phyloP scores from a whole-genome alignment of 2,888 invertebrate genomes.

The Hydriomena furcata region DNA sequence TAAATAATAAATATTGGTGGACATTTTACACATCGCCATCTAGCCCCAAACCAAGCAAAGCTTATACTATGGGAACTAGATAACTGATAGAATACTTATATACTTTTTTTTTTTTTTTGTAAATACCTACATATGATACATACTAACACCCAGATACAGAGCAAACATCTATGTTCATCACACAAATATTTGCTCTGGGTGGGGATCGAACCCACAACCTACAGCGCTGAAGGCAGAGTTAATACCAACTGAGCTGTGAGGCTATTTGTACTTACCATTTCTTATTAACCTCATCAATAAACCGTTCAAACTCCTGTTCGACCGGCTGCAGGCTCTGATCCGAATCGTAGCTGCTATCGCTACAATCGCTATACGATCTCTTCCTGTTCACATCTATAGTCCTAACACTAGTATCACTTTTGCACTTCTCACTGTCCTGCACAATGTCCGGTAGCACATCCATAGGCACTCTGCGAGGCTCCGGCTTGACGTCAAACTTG shows the following conservation, averaged over 20 bases:
- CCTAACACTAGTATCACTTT: conserved; percentile 37
- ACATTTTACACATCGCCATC: no score
- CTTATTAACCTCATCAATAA: conserved; percentile 71
- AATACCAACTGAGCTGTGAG: neutral
- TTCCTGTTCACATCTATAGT: conserved; percentile 55
- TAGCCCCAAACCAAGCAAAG: no score
- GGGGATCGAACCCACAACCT: no score
- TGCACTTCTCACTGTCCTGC: conserved; percentile 42
- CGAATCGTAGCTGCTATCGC: conserved; percentile 68
- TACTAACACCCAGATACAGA: no score
- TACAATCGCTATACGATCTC: conserved; percentile 62
- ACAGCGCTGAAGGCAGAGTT: no score
- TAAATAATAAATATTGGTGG: no score
- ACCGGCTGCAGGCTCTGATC: conserved; percentile 71
- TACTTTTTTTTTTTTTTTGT: no score
- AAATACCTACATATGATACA: no score
- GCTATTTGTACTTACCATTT: conserved; percentile 73
- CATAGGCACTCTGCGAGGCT: conserved; percentile 10
- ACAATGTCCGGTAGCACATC: conserved; percentile 38
- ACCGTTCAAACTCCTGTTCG: conserved; percentile 71
- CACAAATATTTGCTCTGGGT: no score
- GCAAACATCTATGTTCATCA: no score
- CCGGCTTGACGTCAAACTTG: conserved; percentile 23
- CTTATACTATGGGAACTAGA: no score
- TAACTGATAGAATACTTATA: no score